Conservation (phyloP, 2,888 invertebrate species). For the Orthosia gothica region DNA sequence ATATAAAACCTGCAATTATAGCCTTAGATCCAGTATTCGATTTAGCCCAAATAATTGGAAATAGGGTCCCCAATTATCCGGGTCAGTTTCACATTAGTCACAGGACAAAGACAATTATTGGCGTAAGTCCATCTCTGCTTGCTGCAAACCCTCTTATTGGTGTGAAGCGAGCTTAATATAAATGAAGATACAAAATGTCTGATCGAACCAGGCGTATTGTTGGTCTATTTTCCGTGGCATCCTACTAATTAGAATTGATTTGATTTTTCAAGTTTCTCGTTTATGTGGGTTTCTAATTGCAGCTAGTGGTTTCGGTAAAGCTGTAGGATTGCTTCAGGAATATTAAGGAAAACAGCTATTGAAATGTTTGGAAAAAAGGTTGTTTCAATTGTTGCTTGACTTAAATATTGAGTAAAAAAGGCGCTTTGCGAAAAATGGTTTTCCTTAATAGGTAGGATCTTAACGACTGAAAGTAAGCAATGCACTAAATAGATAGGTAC, state of each 20-base stretch:
- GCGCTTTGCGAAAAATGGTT: too few relatives aligned
- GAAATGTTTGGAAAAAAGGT: background rate
- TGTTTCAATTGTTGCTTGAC: background rate
- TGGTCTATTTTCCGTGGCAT: slow-evolving; percentile 6
- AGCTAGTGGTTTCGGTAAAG: background rate
- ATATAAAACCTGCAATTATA: slow-evolving; percentile 26
- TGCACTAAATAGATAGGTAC: background rate
- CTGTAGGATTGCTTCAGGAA: background rate
- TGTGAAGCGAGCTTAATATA: slow-evolving; percentile 4
- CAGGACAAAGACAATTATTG: slow-evolving; percentile 31
- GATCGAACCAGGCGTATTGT: background rate
- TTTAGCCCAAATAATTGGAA: slow-evolving; percentile 32
- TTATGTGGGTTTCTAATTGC: slow-evolving; percentile 6
- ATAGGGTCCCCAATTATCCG: slow-evolving; percentile 13
- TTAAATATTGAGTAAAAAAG: background rate
- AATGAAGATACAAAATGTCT: slow-evolving; percentile 7
- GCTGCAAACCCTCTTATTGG: background rate
- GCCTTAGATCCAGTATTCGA: slow-evolving; percentile 2
- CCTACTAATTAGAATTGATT: slow-evolving; percentile 18
- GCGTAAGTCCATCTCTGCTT: slow-evolving; percentile 15
- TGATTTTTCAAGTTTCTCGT: slow-evolving; percentile 33
- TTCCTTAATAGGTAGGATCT: background rate
- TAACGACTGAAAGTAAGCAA: background rate
- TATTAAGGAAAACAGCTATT: slow-evolving; percentile 9
- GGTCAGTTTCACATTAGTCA: slow-evolving; percentile 26